Percentiles rank a stretch among this genome's conserved stretches.
Conservation (phyloP, 1,140 invertebrate genomes). For the Drosophila kurseongensis region DNA sequence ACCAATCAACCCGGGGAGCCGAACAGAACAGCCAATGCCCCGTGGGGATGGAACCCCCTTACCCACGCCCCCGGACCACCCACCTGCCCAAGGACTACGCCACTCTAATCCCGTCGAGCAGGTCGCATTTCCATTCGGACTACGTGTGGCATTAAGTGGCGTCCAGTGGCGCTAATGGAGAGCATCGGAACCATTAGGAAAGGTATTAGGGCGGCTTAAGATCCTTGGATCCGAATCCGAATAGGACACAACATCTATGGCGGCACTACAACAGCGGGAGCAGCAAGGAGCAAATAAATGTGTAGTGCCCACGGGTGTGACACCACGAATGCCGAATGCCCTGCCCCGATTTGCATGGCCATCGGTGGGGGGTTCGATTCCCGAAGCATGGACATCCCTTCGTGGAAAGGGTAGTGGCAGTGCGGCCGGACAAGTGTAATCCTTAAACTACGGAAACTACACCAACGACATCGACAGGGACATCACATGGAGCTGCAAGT, state of each 20-base stretch:
- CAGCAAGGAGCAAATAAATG: constrained; percentile 30
- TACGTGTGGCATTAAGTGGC: constrained; percentile 49
- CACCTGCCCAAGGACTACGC: background rate
- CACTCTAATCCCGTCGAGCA: constrained; percentile 2
- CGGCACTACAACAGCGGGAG: constrained; percentile 14
- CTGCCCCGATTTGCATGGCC: constrained; percentile 27
- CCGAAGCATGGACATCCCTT: background rate
- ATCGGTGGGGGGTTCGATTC: constrained; percentile 6
- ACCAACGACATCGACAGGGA: constrained; percentile 39
- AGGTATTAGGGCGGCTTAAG: constrained; percentile 58
- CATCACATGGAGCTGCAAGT: constrained; percentile 16
- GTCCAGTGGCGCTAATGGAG: constrained; percentile 47
- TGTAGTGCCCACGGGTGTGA: background rate
- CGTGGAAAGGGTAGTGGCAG: background rate
- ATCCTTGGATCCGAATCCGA: constrained; percentile 26
- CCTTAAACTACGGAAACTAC: constrained; percentile 55
- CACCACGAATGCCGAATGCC: constrained; percentile 7
- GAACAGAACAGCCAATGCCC: background rate
- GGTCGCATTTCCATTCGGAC: constrained; percentile 31
- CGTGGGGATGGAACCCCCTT: no score
- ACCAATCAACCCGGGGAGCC: constrained; percentile 20
- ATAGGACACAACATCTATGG: constrained; percentile 16
- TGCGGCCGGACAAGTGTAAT: constrained; percentile 54
- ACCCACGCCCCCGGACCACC: no score
- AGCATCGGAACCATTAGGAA: constrained; percentile 52